Evolutionary conservation across 2,797 vertebrate species (phyloP).

Genomic region (Pseudomugil gertrudae): DNA sequence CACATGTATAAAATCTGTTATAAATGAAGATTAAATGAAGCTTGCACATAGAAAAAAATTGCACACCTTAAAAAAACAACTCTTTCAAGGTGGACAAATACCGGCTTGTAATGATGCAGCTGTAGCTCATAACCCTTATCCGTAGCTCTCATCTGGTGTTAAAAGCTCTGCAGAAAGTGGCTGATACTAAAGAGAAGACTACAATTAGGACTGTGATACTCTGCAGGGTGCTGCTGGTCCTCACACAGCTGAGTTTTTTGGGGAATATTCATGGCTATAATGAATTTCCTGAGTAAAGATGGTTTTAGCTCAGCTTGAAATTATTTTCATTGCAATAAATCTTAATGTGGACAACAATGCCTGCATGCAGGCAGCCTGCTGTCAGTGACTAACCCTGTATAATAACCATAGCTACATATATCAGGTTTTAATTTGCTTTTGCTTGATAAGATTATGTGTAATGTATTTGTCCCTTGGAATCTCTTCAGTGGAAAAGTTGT

Average conservation of each 20-base stretch:
- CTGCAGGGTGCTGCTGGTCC: neutral
- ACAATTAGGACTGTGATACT: neutral
- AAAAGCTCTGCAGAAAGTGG: neutral
- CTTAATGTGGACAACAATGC: neutral
- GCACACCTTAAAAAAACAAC: neutral
- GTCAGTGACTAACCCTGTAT: neutral
- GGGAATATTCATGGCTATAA: neutral
- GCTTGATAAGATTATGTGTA: neutral
- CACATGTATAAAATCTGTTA: too few species aligned
- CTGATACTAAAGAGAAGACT: neutral
- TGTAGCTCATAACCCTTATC: too few species aligned
- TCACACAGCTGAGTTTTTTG: neutral
- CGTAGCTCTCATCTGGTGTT: too few species aligned
- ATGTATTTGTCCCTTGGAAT: slow-evolving; percentile 7
- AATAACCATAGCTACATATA: neutral
- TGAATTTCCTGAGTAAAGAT: neutral
- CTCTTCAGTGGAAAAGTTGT: slow-evolving; percentile 11
- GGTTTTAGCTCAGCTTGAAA: neutral
- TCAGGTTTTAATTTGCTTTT: neutral
- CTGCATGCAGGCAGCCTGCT: neutral
- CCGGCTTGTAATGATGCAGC: too few species aligned
- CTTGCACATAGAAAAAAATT: neutral
- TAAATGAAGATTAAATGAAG: neutral
- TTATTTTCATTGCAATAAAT: neutral
- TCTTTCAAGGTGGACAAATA: neutral